These are phyloP conservation scores for Psilopogon haemacephalus DNA, from an alignment of 2,113 vertebrate genomes.

Conservation along the genomic window DNA sequence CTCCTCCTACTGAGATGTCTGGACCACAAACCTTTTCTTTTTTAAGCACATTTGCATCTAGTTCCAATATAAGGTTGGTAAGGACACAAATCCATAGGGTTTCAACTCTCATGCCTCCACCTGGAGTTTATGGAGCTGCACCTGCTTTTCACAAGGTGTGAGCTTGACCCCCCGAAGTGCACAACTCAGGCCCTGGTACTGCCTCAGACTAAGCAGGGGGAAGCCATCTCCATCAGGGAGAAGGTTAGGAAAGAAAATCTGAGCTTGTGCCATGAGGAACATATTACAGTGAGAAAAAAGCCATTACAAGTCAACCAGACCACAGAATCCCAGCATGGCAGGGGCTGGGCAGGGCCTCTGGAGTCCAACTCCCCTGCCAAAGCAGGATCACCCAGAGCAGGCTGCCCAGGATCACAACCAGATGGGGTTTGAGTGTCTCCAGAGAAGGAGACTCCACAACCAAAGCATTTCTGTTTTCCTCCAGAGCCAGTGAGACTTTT, in stretches of 20 bases:
- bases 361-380: background rate
- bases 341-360: background rate
- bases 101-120: background rate
- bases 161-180: background rate
- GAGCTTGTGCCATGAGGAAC: accelerated
- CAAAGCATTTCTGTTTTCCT: accelerated
- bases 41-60: accelerated
- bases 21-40: accelerated
- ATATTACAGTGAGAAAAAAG: background rate
- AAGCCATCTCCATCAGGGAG: background rate
- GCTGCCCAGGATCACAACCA: background rate
- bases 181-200: background rate
- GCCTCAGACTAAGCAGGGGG: background rate
- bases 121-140: conserved; percentile 6
- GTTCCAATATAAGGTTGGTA: accelerated
- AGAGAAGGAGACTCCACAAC: background rate
- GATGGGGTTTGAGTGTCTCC: background rate
- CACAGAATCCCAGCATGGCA: background rate
- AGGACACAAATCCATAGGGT: background rate
- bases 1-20: background rate
- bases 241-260: background rate
- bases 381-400: background rate
- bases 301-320: background rate
- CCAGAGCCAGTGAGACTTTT: background rate
- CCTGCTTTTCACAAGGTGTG: conserved; percentile 32